Base-by-base conservation (phyloP, 2,113 vertebrate species). In the Nothobranchius furzeri region DNA sequence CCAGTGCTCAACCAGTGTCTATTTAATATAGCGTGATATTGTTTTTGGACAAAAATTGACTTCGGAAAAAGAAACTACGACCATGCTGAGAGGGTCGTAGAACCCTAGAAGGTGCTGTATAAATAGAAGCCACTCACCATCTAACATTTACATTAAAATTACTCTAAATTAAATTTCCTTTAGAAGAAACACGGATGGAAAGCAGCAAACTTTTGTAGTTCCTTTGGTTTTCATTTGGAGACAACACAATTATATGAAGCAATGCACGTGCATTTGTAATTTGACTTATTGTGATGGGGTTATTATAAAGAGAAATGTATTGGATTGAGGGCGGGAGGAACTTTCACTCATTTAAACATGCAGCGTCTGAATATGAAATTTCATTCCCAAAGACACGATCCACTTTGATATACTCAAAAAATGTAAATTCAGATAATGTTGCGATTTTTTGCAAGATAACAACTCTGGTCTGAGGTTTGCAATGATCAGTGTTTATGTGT, bases 271-370 rank as follows among this genome's bases (percentile, higher is more conserved):
- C 58, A 6, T 81, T 78, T 78, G 68, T 37, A 7, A 7, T 40
- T 1, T 8, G 0, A 5, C 6, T 40, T 64, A 64, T 56, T 11
- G 55, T 61, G 73, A 56, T 11, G 10, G 10, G 9, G 63, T 85
- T 76, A 87, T 79, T 83, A 70, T 76, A 78, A 75, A 78, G 48
- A 66, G 37, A 43, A 58, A 65, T 76, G 59, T 65, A 70, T 80
- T 61, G 20, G 20, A 20, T 1, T 74, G 49, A 70, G 54, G 52
- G 40, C 60, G 60, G 55, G 59, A 54, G 46, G 65, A 73, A 74
- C 77, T 72, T 88, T 85, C 76, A 74, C 86, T 88, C 30, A 79
- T 73, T 70, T 71, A 78, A 81, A 81, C 75, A 58, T 30, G 70
- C 8, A 75, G 73, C 47, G 60, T 9, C 75, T 56, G 60, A 82